These are phyloP conservation scores for Phaethon lepturus DNA, from an alignment of 2,113 vertebrate species.

Conservation along the genomic window DNA sequence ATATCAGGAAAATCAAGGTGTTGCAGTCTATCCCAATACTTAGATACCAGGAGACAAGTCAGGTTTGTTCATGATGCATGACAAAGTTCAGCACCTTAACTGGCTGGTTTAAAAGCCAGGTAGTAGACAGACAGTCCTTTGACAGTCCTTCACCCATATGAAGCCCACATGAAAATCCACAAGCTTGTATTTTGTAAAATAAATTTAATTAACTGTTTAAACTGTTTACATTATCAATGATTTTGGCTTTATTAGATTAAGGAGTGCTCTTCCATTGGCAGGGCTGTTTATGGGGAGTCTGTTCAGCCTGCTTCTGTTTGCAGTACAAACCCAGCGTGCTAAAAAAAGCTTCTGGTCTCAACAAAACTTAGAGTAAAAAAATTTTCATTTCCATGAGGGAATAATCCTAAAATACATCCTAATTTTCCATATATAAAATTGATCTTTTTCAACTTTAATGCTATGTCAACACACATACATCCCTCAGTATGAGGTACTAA, in stretches of 20 bases:
- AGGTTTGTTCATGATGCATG: not conserved
- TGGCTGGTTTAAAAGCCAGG: not conserved
- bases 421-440: not conserved
- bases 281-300: not conserved
- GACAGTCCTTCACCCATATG: not conserved
- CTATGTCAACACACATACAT: not conserved
- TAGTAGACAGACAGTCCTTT: not conserved
- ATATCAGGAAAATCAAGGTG: not conserved
- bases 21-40: not conserved
- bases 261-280: not conserved
- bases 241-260: not conserved
- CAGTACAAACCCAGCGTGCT: not conserved
- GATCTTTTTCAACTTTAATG: not conserved
- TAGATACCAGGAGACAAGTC: not conserved
- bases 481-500: not conserved
- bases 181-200: not conserved
- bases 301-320: not conserved
- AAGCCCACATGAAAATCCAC: not conserved
- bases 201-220: constrained; percentile 10
- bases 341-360: not conserved
- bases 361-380: not conserved
- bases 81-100: not conserved
- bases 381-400: not conserved
- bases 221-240: not conserved
- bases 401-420: not conserved